phyloP scores from a whole-genome alignment of 1,140 invertebrate genomes.

The Saccostrea glomerata region DNA sequence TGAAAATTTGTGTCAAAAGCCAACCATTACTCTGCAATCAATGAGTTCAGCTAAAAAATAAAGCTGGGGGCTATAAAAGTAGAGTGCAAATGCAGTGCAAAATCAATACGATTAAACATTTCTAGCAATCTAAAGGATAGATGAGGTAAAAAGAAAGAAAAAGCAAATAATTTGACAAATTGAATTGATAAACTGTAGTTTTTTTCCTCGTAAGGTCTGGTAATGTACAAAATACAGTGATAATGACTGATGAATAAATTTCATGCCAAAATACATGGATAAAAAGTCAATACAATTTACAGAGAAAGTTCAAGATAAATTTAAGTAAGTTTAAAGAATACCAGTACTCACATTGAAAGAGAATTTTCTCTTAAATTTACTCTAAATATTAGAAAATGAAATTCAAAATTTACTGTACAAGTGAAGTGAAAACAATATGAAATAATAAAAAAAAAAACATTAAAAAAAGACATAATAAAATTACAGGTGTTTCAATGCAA shows the following conservation, averaged over 20 bases:
- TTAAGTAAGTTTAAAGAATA: background rate
- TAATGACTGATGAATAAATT: background rate
- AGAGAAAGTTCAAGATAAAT: background rate
- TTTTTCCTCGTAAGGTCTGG: background rate
- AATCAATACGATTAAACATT: background rate
- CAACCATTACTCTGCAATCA: no score
- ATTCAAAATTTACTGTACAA: background rate
- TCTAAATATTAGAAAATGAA: background rate
- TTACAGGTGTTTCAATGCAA: background rate
- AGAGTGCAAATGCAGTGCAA: slow-evolving; percentile 21
- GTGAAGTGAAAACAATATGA: background rate
- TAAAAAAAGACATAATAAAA: background rate
- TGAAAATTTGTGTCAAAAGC: no score
- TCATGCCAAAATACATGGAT: background rate
- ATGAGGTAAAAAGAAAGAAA: background rate
- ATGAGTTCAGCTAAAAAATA: no score
- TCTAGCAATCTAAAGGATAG: slow-evolving; percentile 3
- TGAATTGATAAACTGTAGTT: background rate
- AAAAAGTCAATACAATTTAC: background rate
- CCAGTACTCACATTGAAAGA: slow-evolving; percentile 14
- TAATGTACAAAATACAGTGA: background rate
- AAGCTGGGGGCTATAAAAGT: background rate
- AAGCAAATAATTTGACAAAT: background rate
- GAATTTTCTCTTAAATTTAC: slow-evolving; percentile 18
- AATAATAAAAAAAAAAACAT: background rate